phyloP scores from a whole-genome alignment of 2,797 vertebrate species.

The Dryobates pubescens region DNA sequence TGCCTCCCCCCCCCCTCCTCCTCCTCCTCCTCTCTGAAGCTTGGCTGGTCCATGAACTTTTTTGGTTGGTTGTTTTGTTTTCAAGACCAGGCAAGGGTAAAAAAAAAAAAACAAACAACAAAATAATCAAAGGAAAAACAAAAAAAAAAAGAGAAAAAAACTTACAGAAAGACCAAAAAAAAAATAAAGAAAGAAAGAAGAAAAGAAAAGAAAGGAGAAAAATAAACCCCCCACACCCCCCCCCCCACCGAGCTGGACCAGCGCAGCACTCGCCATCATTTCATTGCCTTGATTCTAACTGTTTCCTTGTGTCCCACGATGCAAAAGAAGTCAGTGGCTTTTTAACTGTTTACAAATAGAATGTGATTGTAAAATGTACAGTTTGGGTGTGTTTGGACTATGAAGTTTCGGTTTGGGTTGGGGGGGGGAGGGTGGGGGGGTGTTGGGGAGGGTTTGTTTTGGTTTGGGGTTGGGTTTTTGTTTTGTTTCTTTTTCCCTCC shows the following conservation, averaged over 20 bases:
- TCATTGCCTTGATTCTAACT: constrained; percentile 99
- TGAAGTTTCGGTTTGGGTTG: constrained; percentile 80
- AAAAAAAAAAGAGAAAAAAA: constrained; percentile 46
- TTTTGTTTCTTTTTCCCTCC: constrained; percentile 66
- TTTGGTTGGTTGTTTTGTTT: not conserved
- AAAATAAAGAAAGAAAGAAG: constrained; percentile 56
- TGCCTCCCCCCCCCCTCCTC: too few relatives aligned
- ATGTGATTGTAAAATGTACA: constrained; percentile 99
- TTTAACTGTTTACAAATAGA: constrained; percentile 99
- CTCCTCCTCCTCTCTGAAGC: constrained; percentile 62
- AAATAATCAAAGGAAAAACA: constrained; percentile 69
- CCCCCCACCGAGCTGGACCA: constrained; percentile 81
- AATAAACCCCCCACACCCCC: too few relatives aligned
- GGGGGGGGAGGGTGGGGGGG: too few relatives aligned
- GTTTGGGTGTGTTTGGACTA: constrained; percentile 89
- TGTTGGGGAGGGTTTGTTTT: too few relatives aligned
- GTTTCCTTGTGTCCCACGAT: constrained; percentile 92
- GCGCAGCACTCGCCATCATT: constrained; percentile 97
- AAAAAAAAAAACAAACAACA: not conserved
- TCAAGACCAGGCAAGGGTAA: constrained; percentile 81
- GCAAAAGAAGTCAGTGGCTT: constrained; percentile 99
- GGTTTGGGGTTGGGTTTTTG: too few relatives aligned
- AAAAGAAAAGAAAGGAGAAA: constrained; percentile 71
- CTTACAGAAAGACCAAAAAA: too few relatives aligned
- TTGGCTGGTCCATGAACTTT: constrained; percentile 77